These are phyloP conservation scores for Drosophila lutescens DNA, from an alignment of 2,888 invertebrate genomes.

Conservation along the genomic window DNA sequence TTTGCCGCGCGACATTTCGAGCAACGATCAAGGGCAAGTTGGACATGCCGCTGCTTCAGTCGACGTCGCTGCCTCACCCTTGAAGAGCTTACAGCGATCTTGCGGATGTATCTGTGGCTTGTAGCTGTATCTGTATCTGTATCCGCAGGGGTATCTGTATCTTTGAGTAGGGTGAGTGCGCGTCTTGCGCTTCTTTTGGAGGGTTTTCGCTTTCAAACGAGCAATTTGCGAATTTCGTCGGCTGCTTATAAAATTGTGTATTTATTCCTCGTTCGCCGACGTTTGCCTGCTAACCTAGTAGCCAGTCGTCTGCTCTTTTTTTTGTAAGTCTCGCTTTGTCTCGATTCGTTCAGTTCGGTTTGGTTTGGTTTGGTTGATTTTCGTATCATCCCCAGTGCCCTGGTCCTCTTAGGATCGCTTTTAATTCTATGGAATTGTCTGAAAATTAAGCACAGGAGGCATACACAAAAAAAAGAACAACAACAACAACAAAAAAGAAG, in stretches of 20 bases:
- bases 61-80: conserved; percentile 63
- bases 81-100: conserved; percentile 73
- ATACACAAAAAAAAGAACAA: conserved; percentile 7
- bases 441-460: conserved; percentile 62
- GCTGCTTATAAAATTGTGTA: conserved; percentile 46
- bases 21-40: conserved; percentile 81
- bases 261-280: conserved; percentile 50
- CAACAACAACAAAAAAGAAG: neutral
- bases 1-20: conserved; percentile 62
- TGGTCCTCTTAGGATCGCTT: conserved; percentile 53
- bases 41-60: conserved; percentile 61
- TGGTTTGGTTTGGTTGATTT: conserved; percentile 26
- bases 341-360: conserved; percentile 26
- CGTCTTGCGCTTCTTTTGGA: conserved; percentile 48
- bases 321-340: conserved; percentile 64
- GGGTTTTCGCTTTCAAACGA: conserved; percentile 78
- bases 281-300: conserved; percentile 75
- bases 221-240: conserved; percentile 77
- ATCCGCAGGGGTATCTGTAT: conserved; percentile 15
- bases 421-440: conserved; percentile 77
- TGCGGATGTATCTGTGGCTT: conserved; percentile 36
- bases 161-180: conserved; percentile 38
- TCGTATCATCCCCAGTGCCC: conserved; percentile 48
- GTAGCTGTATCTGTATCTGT: conserved; percentile 42
- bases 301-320: conserved; percentile 48